Evolutionary conservation across 2,113 vertebrate genomes (phyloP), one percentile per base, ranked within the genome.

Genomic region (Macaca nemestrina): DNA sequence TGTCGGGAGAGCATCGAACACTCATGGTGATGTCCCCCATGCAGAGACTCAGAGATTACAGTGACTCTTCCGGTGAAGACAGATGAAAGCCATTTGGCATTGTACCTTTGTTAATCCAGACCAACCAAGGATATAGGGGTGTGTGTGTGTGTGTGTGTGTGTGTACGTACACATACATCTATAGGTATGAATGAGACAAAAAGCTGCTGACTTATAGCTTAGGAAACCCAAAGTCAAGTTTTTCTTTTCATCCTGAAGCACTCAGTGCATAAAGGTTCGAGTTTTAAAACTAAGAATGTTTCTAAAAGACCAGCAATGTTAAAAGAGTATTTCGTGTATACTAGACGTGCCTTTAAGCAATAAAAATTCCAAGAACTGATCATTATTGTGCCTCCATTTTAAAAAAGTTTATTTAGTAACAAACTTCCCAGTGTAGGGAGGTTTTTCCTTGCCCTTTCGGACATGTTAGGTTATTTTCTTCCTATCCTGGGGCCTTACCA

Each of bases 261-360:
- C 96, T 67, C 9, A 27, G 76, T 95, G 27, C 16, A 2, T 80
- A 48, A 95, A 97, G 82, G 52, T 95, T 79, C 43, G 90, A 72
- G n/a, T 96, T 94, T 95, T 82, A 90, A 92, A 81, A 84, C 32
- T 92, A 50, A 93, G 55, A 52, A 17, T 75, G n/a, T 93, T 96
- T 81, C 18, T 94, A 88, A 43, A 67, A 88, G 91, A 86, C 98
- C 97, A 1, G 22, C 97, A 27, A 0, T 80, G 90, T 85, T 84
- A 80, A 61, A 30, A 61, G 93, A 96, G 27, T 0, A 0, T 11
- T 88, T 93, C n/a, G n/a, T 1, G 68, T 88, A 80, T 67, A 35
- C 94, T 97, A 90, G 82, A 22, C 83, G 97, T 97, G 97, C 90
- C 95, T 97, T 8, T 45, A 90, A 88, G 27, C 40, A 92, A 79